A percentile compares a stretch with the other conserved stretches of the same genome.
Evolutionary conservation across 2,888 invertebrate genomes (phyloP).

Genomic region (Harpalus rubripes): DNA sequence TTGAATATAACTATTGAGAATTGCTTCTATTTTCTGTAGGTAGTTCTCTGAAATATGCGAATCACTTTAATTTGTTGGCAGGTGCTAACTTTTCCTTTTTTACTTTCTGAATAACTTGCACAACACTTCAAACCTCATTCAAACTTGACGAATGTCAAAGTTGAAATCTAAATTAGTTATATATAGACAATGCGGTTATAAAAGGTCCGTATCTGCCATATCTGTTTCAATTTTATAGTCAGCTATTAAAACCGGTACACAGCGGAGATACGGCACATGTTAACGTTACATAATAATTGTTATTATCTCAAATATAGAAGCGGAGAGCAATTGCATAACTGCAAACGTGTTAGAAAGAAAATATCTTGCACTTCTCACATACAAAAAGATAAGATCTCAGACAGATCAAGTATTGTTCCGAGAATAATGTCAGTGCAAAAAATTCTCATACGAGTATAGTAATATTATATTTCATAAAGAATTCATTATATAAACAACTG

Average conservation of each 20-base stretch:
- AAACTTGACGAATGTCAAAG: conserved; percentile 17
- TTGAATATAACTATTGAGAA: too few relatives aligned
- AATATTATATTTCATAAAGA: too few relatives aligned
- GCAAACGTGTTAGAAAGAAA: conserved; percentile 3
- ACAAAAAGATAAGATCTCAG: too few relatives aligned
- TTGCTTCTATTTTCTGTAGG: too few relatives aligned
- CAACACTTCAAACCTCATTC: conserved; percentile 9
- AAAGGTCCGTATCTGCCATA: conserved; percentile 13
- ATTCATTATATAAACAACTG: too few relatives aligned
- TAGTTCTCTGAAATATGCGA: too few relatives aligned
- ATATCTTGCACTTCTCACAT: conserved; percentile 6
- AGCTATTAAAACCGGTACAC: conserved; percentile 37
- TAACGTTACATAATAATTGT: conserved; percentile 38
- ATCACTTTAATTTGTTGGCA: not conserved
- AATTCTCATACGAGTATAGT: too few relatives aligned
- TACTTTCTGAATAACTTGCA: conserved; percentile 1
- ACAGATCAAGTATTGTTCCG: too few relatives aligned
- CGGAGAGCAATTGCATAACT: conserved; percentile 12
- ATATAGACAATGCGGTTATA: conserved; percentile 34
- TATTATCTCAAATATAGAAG: conserved; percentile 47
- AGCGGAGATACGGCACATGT: conserved; percentile 34
- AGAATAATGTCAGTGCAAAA: too few relatives aligned
- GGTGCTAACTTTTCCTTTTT: not conserved
- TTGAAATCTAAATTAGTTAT: not conserved
- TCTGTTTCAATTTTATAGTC: not conserved